phyloP scores from a whole-genome alignment of 2,797 vertebrate genomes.

The Gallinago stenura region DNA sequence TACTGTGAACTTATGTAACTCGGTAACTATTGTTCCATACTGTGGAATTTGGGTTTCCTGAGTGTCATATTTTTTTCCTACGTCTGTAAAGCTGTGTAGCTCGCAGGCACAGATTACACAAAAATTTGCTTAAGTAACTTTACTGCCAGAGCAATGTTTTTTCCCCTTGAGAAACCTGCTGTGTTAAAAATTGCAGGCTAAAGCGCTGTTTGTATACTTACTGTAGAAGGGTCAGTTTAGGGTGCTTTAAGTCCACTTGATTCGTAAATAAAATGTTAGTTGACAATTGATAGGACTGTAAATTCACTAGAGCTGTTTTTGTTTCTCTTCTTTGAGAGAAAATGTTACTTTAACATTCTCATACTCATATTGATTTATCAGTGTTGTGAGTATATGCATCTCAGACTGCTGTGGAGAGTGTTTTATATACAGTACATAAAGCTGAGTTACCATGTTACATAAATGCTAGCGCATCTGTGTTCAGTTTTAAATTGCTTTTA shows the following conservation, averaged over 20 bases:
- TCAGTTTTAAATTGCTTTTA: not conserved
- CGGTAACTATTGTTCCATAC: not conserved
- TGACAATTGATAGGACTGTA: not conserved
- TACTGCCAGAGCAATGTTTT: not conserved
- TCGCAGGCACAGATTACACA: not conserved
- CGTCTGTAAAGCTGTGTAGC: not conserved
- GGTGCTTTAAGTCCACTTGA: not conserved
- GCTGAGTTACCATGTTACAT: not conserved
- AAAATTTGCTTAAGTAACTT: not conserved
- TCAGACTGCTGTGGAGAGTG: not conserved
- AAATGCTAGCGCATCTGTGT: not conserved
- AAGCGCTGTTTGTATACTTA: not conserved
- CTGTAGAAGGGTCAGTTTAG: not conserved
- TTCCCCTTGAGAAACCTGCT: not conserved
- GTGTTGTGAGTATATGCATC: rapidly evolving
- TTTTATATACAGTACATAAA: not conserved
- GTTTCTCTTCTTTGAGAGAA: not conserved
- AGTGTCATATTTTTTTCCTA: not conserved
- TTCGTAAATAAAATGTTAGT: not conserved
- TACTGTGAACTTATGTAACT: not conserved
- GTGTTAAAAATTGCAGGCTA: not conserved
- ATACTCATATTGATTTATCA: not conserved
- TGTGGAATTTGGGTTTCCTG: conserved; percentile 1
- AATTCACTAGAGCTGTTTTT: not conserved
- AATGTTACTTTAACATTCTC: not conserved